Base-by-base conservation (phyloP, 2,797 vertebrate genomes). In the Helostoma temminkii region DNA sequence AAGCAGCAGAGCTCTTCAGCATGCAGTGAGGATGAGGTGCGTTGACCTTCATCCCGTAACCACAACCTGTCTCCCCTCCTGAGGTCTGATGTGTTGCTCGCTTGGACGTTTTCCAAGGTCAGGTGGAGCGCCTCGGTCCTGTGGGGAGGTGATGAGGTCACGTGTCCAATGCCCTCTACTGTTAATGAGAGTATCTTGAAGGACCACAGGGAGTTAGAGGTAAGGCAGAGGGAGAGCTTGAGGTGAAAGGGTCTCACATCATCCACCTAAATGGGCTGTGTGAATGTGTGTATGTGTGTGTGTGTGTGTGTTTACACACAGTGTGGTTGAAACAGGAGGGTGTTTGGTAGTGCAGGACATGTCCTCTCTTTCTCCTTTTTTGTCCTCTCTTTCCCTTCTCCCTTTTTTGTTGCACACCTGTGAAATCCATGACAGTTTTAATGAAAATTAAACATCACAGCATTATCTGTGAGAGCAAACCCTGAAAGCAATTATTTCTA, bases 51-150 rank as follows among this genome's bases (percentile, higher is more conserved):
- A 83, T 76, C 73, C 21, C n/a, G 15, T 61, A 70, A 78, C 76
- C 67, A 24, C 16, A 76, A 65, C 69, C 60, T 57, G 45, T 26
- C 73, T 78, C 68, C 59, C 78, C 79, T 86, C 78, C 76, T 48
- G 76, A 70, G 81, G 64, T 62, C 22, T 3, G 61, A 80, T 37
- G 67, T 49, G 78, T 79, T 70, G 82, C 74, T 52, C 59, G 73
- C 49, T 85, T 87, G 84, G 86, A 87, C 39, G 1, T 49, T 63
- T 66, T 85, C 87, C 89, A 88, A 89, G 86, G 88, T 91, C 78
- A 81, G 77, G 41, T 68, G 58, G 54, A 81, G 53, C 50, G 56
- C 45, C 47, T 37, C 1, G 11, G 57, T 83, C 65, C 83, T 74
- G 84, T 52, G 15, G 87, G 82, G 88, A 78, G 62, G 76, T 52